Conservation (phyloP, 2,113 vertebrate species). For the Ornithorhynchus anatinus region DNA sequence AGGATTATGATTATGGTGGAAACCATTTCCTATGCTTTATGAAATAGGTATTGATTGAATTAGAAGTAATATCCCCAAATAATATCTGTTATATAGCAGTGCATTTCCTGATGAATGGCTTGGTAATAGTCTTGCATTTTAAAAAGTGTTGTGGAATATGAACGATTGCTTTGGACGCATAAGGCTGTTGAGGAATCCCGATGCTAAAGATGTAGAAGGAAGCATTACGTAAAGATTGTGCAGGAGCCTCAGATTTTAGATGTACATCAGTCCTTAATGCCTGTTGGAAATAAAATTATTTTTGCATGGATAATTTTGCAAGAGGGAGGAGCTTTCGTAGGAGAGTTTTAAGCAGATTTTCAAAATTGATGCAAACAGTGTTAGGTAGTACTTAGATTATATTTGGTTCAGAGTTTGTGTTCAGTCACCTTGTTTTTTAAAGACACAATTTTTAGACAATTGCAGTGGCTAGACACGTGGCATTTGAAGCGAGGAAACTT, state of each 20-base stretch:
- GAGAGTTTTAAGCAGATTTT: background rate
- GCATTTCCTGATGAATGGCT: background rate
- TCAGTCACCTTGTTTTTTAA: background rate
- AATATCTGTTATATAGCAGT: background rate
- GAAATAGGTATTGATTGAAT: background rate
- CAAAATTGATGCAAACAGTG: background rate
- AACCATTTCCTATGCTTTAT: too few species aligned
- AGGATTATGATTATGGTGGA: too few species aligned
- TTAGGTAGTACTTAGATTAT: background rate
- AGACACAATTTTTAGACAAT: background rate
- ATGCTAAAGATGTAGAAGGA: background rate
- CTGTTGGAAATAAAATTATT: background rate
- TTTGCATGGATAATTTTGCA: too few species aligned
- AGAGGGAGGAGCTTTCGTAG: background rate
- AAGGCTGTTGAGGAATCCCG: background rate
- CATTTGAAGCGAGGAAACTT: background rate
- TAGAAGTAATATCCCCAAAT: background rate
- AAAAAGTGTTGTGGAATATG: background rate
- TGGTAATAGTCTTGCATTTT: background rate
- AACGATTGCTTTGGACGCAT: background rate
- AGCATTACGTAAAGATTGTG: background rate
- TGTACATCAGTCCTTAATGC: background rate
- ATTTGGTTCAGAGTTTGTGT: background rate
- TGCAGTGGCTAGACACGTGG: background rate
- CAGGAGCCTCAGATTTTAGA: background rate